Percentiles rank a stretch among this genome's conserved stretches.
Evolutionary conservation across 2,888 invertebrate genomes (phyloP).

Genomic region (Hydrotaea cyrtoneurina): DNA sequence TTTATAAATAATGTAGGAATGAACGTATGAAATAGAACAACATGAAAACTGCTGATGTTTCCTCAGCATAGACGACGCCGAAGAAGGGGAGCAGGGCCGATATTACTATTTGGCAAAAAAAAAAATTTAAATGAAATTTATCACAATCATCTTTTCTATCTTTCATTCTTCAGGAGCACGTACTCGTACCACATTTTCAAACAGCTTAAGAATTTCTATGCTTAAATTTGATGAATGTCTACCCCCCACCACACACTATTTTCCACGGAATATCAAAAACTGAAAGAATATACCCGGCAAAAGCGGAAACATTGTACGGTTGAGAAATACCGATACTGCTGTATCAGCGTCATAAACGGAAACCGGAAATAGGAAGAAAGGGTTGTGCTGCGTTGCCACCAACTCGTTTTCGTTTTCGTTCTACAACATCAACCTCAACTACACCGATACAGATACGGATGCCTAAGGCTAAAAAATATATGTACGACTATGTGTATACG

Average conservation of each 20-base stretch:
- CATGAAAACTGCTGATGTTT: slow-evolving; percentile 33
- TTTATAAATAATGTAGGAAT: slow-evolving; percentile 50
- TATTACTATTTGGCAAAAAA: slow-evolving; percentile 54
- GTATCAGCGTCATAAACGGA: slow-evolving; percentile 64
- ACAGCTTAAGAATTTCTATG: slow-evolving; percentile 48
- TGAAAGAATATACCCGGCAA: slow-evolving; percentile 48
- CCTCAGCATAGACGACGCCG: too few species aligned
- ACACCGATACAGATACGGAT: slow-evolving; percentile 31
- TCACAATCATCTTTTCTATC: slow-evolving; percentile 37
- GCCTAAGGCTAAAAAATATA: slow-evolving; percentile 31
- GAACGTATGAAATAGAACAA: slow-evolving; percentile 31
- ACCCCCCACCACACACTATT: slow-evolving; percentile 28
- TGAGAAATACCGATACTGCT: slow-evolving; percentile 61
- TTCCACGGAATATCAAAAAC: slow-evolving; percentile 11
- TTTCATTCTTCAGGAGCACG: slow-evolving; percentile 48
- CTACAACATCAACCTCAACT: not conserved
- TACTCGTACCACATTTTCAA: slow-evolving; percentile 46
- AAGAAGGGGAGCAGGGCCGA: not conserved
- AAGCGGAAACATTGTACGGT: slow-evolving; percentile 63
- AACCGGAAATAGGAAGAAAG: slow-evolving; percentile 62
- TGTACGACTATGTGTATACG: not conserved
- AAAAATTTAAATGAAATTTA: slow-evolving; percentile 63
- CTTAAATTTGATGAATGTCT: slow-evolving; percentile 60
- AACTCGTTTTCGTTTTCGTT: not conserved
- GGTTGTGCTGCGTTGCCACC: slow-evolving; percentile 52